Percentiles rank a stretch among this genome's conserved stretches.
These are phyloP conservation scores for Trogon melanurus DNA, from an alignment of 2,113 vertebrate genomes.

Conservation along the genomic window DNA sequence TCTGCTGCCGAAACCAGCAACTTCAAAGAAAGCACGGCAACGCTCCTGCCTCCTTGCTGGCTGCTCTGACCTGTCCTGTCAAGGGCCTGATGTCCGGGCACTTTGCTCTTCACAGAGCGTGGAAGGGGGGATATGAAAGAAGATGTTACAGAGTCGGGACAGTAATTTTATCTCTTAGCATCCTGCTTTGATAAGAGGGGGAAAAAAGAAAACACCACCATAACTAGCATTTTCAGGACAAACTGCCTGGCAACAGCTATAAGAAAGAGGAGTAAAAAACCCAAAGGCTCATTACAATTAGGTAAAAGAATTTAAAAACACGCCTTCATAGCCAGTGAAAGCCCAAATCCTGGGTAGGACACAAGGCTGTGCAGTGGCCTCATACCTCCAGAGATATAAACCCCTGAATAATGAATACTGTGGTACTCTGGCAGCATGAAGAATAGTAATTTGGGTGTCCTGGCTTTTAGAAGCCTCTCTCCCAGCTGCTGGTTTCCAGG, in stretches of 20 bases:
- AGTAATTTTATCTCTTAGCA: constrained; percentile 30
- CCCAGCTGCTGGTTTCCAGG: not conserved
- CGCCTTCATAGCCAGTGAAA: not conserved
- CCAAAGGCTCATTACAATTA: not conserved
- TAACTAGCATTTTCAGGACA: not conserved
- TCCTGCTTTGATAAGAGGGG: constrained; percentile 15
- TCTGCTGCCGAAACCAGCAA: not conserved
- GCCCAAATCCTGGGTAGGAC: not conserved
- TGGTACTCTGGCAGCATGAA: not conserved
- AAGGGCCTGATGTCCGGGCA: not conserved
- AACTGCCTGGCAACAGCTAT: not conserved
- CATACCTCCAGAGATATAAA: not conserved
- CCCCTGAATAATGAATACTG: rapidly evolving
- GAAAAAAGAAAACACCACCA: not conserved
- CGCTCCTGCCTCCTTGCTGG: not conserved
- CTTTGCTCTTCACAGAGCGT: not conserved
- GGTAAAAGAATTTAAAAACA: not conserved
- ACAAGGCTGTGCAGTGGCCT: rapidly evolving
- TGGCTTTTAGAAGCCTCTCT: not conserved
- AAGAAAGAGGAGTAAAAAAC: not conserved
- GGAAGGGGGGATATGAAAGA: constrained; percentile 44
- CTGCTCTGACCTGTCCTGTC: not conserved
- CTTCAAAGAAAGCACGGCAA: too few species aligned
- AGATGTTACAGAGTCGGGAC: constrained; percentile 27
- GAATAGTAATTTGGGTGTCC: not conserved